phyloP scores from a whole-genome alignment of 2,113 vertebrate genomes.

The Lucifuga dentata region DNA sequence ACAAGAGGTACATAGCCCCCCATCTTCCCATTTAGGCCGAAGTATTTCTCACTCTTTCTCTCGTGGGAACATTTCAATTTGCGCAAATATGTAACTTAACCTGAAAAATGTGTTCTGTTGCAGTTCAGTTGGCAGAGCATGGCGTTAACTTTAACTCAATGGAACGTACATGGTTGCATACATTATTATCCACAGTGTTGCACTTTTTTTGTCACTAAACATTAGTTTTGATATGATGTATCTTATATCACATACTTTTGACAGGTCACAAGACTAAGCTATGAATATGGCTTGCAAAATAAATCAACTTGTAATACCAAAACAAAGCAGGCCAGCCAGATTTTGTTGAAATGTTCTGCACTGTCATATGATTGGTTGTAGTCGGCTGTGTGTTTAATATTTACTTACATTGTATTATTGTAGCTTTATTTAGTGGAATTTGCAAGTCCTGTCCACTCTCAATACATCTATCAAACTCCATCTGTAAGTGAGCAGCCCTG shows the following conservation, averaged over 20 bases:
- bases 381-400: too few relatives aligned
- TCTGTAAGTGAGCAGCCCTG: too few relatives aligned
- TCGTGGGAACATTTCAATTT: slow-evolving; percentile 16
- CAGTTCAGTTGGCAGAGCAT: slow-evolving; percentile 1
- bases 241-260: background rate
- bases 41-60: slow-evolving; percentile 33
- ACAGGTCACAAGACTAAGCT: slow-evolving; percentile 20
- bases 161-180: background rate
- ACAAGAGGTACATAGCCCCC: slow-evolving; percentile 21
- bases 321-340: too few relatives aligned
- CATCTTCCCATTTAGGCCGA: slow-evolving; percentile 59
- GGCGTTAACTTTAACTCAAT: background rate
- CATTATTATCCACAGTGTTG: background rate
- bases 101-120: background rate
- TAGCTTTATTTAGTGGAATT: too few relatives aligned
- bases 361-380: too few relatives aligned
- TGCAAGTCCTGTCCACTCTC: too few relatives aligned
- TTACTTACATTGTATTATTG: too few relatives aligned
- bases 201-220: slow-evolving; percentile 3
- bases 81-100: slow-evolving; percentile 32
- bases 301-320: slow-evolving; percentile 5
- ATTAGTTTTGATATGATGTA: background rate
- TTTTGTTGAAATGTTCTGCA: too few relatives aligned
- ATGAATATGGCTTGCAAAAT: slow-evolving; percentile 18
- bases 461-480: too few relatives aligned